phyloP scores from a whole-genome alignment of 2,797 vertebrate species.

The Sciurus carolinensis region DNA sequence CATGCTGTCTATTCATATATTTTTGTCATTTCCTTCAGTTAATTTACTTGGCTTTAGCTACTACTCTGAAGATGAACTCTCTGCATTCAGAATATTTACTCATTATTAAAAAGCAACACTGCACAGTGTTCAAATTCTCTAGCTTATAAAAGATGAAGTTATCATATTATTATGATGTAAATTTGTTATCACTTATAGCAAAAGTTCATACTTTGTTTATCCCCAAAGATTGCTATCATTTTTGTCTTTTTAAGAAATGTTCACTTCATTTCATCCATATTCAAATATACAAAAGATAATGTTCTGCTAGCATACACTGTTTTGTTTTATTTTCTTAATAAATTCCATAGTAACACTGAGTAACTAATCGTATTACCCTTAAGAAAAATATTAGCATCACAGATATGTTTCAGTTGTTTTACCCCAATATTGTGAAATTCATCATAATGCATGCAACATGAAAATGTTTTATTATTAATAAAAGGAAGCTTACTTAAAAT shows the following conservation, averaged over 20 bases:
- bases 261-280: not conserved
- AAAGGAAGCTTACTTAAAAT: too few species aligned
- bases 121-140: not conserved
- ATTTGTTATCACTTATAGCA: not conserved
- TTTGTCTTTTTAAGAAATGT: not conserved
- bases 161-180: not conserved
- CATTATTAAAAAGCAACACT: slow-evolving; percentile 65
- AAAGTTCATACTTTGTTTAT: not conserved
- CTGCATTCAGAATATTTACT: slow-evolving; percentile 25
- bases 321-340: not conserved
- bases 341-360: not conserved
- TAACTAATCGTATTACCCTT: not conserved
- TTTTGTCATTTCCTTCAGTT: slow-evolving; percentile 61
- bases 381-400: not conserved
- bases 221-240: not conserved
- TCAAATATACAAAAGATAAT: not conserved
- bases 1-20: slow-evolving; percentile 36
- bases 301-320: not conserved
- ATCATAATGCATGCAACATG: rapidly evolving
- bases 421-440: not conserved
- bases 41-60: slow-evolving; percentile 44
- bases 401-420: not conserved
- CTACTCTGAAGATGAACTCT: slow-evolving; percentile 71
- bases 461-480: not conserved
- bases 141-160: slow-evolving; percentile 21